Base-by-base conservation (phyloP, 92 coral and sea anemone genomes). In the Muricea muricata region DNA sequence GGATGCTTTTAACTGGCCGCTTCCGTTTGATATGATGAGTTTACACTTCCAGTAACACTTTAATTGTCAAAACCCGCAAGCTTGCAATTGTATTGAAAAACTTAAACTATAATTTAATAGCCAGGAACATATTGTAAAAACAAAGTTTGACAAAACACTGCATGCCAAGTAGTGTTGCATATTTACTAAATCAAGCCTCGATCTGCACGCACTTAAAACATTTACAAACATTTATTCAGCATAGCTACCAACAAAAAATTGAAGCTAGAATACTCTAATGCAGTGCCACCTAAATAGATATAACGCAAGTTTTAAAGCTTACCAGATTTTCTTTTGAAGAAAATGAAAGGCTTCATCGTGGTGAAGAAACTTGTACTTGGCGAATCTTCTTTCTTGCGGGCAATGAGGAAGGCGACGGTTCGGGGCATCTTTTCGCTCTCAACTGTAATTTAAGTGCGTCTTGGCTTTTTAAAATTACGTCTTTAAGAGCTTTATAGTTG, bases 371-470 rank as follows among this genome's bases (percentile, higher is more conserved):
- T 24, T n/a, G 0, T 69, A 10, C 48, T 69, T 32, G 46, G 32
- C 20, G 75, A 20, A 32, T 14, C 33, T 1, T 28, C 34, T 60
- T 60, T 14, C 15, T 28, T 28, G 33, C 68, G 7, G 33, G 68
- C 68, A 60, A 28, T 12, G 68, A 24, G 8, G 68, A 60, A 25
- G 68, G 68, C 68, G 68, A 60, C 30, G 33, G 31, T 20, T 60
- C 68, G 33, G 34, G 13, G 52, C 75, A 69, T 69, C 47, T 69
- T 20, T 69, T 69, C 52, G 75, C 47, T 35, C 75, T 69, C 46
- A 23, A 30, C 25, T 69, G 47, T 30, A 23, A 69, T 69, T 69
- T 35, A 40, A 69, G 23, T 7, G 30, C 41, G 3, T 31, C 48
- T 69, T 69, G 75, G 75, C 75, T 69, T 40, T 40, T 15, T 18